A percentile compares a stretch with the other conserved stretches of the same genome.
phyloP scores from a whole-genome alignment of 2,113 vertebrate genomes.

The Chionis minor region DNA sequence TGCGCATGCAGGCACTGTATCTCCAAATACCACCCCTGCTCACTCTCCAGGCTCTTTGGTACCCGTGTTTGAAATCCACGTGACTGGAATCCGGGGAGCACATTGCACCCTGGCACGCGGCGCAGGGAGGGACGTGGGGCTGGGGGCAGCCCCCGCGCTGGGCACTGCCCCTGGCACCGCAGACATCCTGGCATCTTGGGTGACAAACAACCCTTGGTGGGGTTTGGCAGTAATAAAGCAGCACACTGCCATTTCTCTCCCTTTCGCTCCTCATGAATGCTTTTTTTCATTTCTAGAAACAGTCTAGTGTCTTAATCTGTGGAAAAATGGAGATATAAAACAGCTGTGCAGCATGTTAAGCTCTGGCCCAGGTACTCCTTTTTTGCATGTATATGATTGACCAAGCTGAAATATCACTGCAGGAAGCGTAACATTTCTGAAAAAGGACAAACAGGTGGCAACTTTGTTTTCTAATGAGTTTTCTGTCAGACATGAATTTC shows the following conservation, averaged over 20 bases:
- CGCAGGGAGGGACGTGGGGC: no score
- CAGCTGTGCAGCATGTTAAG: background rate
- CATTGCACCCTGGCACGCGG: fast-evolving
- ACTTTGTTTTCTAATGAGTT: background rate
- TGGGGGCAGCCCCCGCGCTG: background rate
- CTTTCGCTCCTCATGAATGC: background rate
- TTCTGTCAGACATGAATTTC: background rate
- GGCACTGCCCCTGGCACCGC: fast-evolving
- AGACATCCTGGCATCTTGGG: background rate
- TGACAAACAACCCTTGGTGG: background rate
- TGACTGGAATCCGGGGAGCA: fast-evolving
- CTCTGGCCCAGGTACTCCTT: background rate
- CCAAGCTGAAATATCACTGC: background rate
- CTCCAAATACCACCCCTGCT: background rate
- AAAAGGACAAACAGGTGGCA: background rate
- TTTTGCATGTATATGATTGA: background rate
- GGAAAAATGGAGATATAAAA: background rate
- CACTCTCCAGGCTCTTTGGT: background rate
- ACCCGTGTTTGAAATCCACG: background rate
- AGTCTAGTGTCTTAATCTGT: background rate
- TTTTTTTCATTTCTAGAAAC: background rate
- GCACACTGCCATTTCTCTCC: background rate
- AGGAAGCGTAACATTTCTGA: background rate
- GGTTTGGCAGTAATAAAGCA: background rate
- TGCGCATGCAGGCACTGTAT: fast-evolving